Evolutionary conservation across 1,140 invertebrate species (phyloP), one percentile per base, ranked within the genome.

Genomic region (Euura saliciscinereae): DNA sequence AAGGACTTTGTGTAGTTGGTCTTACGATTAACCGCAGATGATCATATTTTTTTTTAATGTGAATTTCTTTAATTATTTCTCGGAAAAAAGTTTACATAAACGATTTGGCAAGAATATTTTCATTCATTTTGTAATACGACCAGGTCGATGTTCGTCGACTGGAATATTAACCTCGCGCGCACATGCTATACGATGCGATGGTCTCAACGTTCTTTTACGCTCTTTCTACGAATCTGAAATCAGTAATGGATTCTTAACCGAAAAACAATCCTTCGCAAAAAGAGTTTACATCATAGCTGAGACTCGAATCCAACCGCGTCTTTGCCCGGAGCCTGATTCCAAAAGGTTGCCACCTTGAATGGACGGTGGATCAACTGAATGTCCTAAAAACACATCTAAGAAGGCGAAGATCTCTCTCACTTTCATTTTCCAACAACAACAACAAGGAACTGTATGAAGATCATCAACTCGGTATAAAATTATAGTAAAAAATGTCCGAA

Each of bases 311-410:
- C 13, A 8, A n/a, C 0, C 13, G 3, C 3, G 51, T 59, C 13
- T 59, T 59, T 59, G 51, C 51, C 51, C 13, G 51, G 51, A 28
- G 28, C 28, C 28, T 28, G 28, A 59, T n/a, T 59, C 13, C 13
- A 59, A 59, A 59, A 59, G 13, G 51, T n/a, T n/a, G 51, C 51
- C 51, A 59, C 51, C 51, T 59, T 59, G 51, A 59, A 59, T n/a
- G 8, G 13, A 5, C 51, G 51, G 51, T 11, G 51, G 51, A 11
- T 59, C 51, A 59, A 59, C 51, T 28, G 28, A n/a, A 11, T 59
- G 51, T 59, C 51, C 51, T 59, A 59, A 59, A 59, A 59, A 59
- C 51, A 59, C 13, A 59, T 59, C 10, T 11, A 59, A 59, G 10
- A 11, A 6, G 5, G 3, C 51, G 13, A n/a, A 59, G 51, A 59